These are phyloP conservation scores for Scytalopus superciliaris DNA, from an alignment of 2,113 vertebrate genomes.

Conservation along the genomic window DNA sequence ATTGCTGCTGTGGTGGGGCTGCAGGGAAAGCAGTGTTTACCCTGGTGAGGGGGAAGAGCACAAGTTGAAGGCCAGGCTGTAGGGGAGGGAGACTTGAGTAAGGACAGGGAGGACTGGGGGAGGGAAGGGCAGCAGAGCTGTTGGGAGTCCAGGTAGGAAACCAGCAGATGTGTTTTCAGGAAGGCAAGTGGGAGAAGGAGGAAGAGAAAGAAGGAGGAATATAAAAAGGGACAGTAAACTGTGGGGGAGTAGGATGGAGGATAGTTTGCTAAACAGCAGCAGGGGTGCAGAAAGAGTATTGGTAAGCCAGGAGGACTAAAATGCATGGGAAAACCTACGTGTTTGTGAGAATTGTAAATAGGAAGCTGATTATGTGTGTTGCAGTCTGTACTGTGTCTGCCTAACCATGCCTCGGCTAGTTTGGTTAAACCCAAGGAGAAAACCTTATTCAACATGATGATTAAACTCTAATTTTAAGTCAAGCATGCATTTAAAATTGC, in stretches of 20 bases:
- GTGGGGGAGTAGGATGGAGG: background rate
- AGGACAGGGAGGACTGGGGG: background rate
- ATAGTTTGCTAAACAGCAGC: accelerated
- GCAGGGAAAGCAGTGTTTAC: no score
- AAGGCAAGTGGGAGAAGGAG: background rate
- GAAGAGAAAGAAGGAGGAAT: background rate
- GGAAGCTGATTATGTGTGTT: background rate
- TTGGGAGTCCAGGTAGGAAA: background rate
- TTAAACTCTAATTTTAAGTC: background rate
- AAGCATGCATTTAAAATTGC: background rate
- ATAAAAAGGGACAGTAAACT: background rate
- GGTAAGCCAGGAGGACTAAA: background rate
- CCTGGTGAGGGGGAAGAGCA: background rate
- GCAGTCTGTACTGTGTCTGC: background rate
- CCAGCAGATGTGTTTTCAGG: background rate
- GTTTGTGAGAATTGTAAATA: background rate
- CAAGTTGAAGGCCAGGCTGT: background rate
- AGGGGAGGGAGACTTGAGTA: background rate
- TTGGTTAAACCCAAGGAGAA: background rate
- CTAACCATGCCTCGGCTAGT: background rate
- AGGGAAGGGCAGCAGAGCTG: background rate
- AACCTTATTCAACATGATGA: background rate
- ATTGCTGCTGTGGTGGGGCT: background rate
- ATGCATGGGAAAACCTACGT: accelerated
- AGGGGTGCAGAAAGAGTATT: background rate